Evolutionary conservation across 2,888 invertebrate genomes (phyloP).

Genomic region (Microctonus hyperodae): DNA sequence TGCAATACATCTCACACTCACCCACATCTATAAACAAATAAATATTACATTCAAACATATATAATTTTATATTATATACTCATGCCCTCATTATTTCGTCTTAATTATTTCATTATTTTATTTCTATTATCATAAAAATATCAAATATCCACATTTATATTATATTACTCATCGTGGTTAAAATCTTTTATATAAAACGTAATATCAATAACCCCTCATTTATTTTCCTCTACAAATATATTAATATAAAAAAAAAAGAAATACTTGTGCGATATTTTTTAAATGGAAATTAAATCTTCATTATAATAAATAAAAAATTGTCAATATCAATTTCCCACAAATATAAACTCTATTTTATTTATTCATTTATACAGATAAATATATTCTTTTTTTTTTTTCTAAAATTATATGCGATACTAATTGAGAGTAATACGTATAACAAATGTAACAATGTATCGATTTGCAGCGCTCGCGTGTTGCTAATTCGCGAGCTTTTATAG

Average conservation of each 20-base stretch:
- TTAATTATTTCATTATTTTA: not conserved
- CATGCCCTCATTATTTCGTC: not conserved
- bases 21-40: not conserved
- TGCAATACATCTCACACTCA: constrained; percentile 33
- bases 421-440: not conserved
- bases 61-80: not conserved
- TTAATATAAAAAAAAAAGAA: too few species aligned
- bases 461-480: not conserved
- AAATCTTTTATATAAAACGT: not conserved
- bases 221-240: not conserved
- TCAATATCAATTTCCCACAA: not conserved
- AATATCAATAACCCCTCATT: not conserved
- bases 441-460: constrained; percentile 12
- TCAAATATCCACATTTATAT: not conserved
- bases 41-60: not conserved
- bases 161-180: not conserved
- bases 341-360: not conserved
- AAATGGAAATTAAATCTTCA: too few species aligned
- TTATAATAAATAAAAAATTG: too few species aligned
- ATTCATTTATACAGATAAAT: not conserved
- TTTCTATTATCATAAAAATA: not conserved
- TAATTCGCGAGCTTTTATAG: constrained; percentile 10
- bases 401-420: not conserved
- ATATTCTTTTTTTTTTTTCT: too few species aligned
- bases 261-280: too few species aligned